Base-by-base conservation (phyloP, 1,140 invertebrate species). In the Thalassaphorura encarpata region DNA sequence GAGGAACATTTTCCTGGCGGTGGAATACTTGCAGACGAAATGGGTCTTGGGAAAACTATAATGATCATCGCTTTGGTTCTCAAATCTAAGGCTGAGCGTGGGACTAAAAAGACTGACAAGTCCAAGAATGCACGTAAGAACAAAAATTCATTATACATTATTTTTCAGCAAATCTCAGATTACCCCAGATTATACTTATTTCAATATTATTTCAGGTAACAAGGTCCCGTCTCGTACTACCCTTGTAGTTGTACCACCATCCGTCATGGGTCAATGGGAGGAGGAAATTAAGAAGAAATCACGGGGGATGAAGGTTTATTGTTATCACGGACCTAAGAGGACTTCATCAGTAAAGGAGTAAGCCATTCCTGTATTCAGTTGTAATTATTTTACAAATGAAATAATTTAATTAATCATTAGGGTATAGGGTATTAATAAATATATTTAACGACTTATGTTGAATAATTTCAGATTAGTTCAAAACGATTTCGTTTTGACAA, bases 41-140 rank as follows among this genome's bases (percentile, higher is more conserved):
- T 97, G 92, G 93, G 93, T 27, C 71, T 90, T 0, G 89, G 89
- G 0, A 96, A 97, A 72, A 97, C 93, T 0, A 70, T 97, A 4
- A 90, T 87, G 0, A 91, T 94, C 83, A 89, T 97, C 57, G 80
- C 90, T 0, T 70, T 94, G 3, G 76, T 89, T 2, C 66, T 85
- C 1, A 71, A 73, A 60, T 29, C 19, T 43, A 55, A 51, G 29
- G 15, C 2, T 52, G 45, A 39, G 23, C 58, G 64, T 3, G 55
- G 61, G 4, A 62, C 67, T 31, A 58, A 64, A 1, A 64, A 68
- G 0, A 61, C 55, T 54, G 66, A 69, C 15, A 63, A 68, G 64
- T 66, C 49, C 42, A 41, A 16, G 54, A 62, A 33, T n/a, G 39
- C 62, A 70, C 39, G 50, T 72, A 61, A 66, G 57, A 68, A 19